Percentiles rank a stretch among this genome's conserved stretches.
phyloP scores from a whole-genome alignment of 2,888 invertebrate genomes.

The Pterobdella sp. region DNA sequence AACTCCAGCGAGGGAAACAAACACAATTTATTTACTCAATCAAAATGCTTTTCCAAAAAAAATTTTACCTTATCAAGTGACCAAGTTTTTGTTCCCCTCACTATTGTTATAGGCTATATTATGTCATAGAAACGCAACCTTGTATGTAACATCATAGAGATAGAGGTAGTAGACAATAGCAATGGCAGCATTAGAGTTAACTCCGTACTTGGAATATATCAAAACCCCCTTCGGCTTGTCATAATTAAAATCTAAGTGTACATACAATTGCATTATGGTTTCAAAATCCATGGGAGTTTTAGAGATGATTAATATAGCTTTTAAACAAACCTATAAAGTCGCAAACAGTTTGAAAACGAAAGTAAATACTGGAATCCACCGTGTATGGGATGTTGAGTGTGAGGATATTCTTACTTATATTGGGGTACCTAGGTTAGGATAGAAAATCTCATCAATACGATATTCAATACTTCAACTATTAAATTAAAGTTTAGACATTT shows the following conservation, averaged over 20 bases:
- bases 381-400: slow-evolving; percentile 7
- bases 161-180: slow-evolving; percentile 24
- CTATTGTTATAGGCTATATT: no score
- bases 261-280: not conserved
- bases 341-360: slow-evolving; percentile 21
- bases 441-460: no score
- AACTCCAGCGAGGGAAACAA: no score
- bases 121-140: no score
- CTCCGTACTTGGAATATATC: slow-evolving; percentile 26
- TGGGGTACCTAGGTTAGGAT: slow-evolving; percentile 19
- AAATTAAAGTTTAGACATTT: no score
- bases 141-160: not conserved
- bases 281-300: not conserved
- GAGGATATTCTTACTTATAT: slow-evolving; percentile 18
- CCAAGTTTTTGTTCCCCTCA: no score
- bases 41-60: no score
- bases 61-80: no score
- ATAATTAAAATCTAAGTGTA: slow-evolving; percentile 21
- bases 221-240: slow-evolving; percentile 9
- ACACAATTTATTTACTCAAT: no score
- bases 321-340: slow-evolving; percentile 24
- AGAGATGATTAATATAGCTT: not conserved
- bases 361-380: not conserved
- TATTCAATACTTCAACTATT: no score
- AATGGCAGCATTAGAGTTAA: slow-evolving; percentile 5